Evolutionary conservation across 2,113 vertebrate genomes (phyloP), one percentile per base, ranked within the genome.

Genomic region (Pseudorhombus dupliciocellatus): DNA sequence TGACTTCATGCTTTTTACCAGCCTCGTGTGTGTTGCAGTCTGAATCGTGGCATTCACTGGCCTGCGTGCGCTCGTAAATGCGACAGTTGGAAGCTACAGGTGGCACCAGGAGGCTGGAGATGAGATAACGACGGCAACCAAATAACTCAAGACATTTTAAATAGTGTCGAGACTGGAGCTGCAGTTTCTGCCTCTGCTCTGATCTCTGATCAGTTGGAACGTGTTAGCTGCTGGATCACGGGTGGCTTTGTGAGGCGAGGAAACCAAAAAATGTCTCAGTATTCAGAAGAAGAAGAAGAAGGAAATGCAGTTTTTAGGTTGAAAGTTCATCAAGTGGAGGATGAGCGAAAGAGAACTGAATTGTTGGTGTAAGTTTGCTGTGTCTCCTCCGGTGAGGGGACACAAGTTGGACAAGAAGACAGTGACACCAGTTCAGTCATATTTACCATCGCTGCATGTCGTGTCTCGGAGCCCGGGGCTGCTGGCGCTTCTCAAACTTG

Each of bases 361-460:
- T 44, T 22, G 18, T 48, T 68, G 9, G 18, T 21, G 48, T 20
- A 77, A 21, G 50, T 63, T 53, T 73, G n/a, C 0, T 73, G n/a
- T 0, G 8, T 52, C 53, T 52, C 42, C 30, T 56, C 37, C 66
- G 26, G 10, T 60, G 46, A 62, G 21, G 64, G 70, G 28, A 53
- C 31, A 66, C 4, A 65, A 56, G 58, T 75, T 55, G 31, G 61
- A 10, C 48, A 5, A 20, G 42, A 28, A 30, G 54, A 72, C 78
- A 84, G 51, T 75, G n/a, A n/a, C 62, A 26, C 46, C 22, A 25
- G 4, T 21, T 57, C 25, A 85, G 55, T 73, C 26, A 88, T 91
- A 94, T 91, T 94, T 92, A 94, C 94, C 94, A 94, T 94, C 87
- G 90, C 89, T 92, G 93, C 94, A 94, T 94, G 91, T 88, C 92